Percentiles rank a stretch among this genome's conserved stretches.
phyloP scores from a whole-genome alignment of 2,797 vertebrate genomes.

The Picus viridis region DNA sequence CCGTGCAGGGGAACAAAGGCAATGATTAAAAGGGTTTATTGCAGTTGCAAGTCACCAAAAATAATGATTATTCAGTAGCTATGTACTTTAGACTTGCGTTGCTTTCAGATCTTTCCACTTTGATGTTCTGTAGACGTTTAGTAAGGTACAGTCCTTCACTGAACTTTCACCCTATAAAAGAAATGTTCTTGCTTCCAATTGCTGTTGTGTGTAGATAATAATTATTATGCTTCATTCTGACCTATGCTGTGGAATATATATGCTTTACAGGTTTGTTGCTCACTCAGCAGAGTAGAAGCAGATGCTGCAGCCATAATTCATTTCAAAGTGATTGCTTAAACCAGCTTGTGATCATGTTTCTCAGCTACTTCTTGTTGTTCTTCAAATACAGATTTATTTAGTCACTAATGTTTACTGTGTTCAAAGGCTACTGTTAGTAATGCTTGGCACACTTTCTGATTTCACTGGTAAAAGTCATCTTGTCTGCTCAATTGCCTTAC shows the following conservation, averaged over 20 bases:
- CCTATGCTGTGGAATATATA: not conserved
- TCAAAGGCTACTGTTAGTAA: conserved; percentile 38
- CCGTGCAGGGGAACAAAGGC: not conserved
- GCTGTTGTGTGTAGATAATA: not conserved
- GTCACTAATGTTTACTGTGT: conserved; percentile 1
- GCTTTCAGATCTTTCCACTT: not conserved
- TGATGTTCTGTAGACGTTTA: not conserved
- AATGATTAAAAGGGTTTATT: conserved; percentile 5
- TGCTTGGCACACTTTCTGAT: conserved; percentile 31
- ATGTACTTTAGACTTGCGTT: not conserved
- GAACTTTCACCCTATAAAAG: not conserved
- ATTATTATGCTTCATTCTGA: not conserved
- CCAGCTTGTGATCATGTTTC: conserved; percentile 38
- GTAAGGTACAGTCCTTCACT: not conserved
- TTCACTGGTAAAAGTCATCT: conserved; percentile 24
- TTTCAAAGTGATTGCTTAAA: conserved; percentile 14
- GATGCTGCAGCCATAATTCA: not conserved
- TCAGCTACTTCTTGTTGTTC: conserved; percentile 53
- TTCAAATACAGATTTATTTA: conserved; percentile 45
- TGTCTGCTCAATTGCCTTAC: conserved; percentile 13
- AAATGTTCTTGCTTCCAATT: not conserved
- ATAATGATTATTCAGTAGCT: not conserved
- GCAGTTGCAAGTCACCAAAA: not conserved
- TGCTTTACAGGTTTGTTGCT: not conserved
- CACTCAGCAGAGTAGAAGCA: conserved; percentile 20